Evolutionary conservation across 2,113 vertebrate genomes (phyloP).

Genomic region (Oophaga pumilio): DNA sequence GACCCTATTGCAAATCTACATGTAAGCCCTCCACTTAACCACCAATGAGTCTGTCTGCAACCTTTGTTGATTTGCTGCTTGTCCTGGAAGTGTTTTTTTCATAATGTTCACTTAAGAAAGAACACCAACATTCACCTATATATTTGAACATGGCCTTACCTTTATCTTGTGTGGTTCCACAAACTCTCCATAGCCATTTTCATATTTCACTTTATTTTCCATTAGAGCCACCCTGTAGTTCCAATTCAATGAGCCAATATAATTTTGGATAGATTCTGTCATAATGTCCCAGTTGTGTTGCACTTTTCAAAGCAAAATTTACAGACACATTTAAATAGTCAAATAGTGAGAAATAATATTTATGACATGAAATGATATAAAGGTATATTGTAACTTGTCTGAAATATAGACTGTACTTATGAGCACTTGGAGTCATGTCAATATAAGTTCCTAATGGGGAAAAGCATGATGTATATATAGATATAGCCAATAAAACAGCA

Average conservation of each 20-base stretch:
- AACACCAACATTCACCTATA: not conserved
- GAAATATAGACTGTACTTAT: no score
- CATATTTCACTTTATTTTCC: conserved; percentile 73
- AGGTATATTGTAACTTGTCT: not conserved
- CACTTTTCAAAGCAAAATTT: conserved; percentile 65
- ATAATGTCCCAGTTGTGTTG: conserved; percentile 78
- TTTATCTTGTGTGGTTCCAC: conserved; percentile 76
- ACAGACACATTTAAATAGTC: not conserved
- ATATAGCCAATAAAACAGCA: not conserved
- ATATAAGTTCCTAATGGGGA: not conserved
- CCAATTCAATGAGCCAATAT: conserved; percentile 77
- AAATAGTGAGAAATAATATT: not conserved
- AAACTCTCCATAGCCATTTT: conserved; percentile 78
- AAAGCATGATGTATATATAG: not conserved
- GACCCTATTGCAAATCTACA: no score
- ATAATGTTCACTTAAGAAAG: no score
- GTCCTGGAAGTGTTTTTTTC: no score
- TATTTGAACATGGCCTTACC: conserved; percentile 65
- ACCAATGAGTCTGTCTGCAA: no score
- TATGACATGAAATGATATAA: not conserved
- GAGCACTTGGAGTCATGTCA: not conserved
- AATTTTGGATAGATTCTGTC: conserved; percentile 77
- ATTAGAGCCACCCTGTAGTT: conserved; percentile 76
- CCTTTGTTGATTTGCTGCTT: no score
- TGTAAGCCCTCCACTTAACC: no score